Conservation (phyloP, 2,113 vertebrate genomes). For the Cygnus atratus region DNA sequence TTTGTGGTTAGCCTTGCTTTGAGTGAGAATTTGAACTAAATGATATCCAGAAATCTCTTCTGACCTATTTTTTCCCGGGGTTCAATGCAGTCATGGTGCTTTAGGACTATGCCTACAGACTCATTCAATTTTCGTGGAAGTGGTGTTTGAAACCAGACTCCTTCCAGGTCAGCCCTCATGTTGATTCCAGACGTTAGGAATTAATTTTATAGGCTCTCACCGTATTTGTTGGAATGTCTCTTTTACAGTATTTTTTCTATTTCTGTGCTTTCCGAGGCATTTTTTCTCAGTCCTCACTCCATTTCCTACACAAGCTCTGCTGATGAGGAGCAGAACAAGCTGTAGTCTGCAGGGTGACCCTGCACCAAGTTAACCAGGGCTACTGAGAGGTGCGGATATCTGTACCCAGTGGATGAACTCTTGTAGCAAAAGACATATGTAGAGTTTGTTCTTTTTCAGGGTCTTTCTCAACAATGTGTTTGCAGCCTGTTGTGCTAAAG, state of each 20-base stretch:
- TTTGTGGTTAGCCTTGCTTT: background rate
- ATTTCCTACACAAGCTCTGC: background rate
- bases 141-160: background rate
- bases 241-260: background rate
- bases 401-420: background rate
- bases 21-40: background rate
- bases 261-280: background rate
- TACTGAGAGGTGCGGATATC: background rate
- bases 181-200: background rate
- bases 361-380: background rate
- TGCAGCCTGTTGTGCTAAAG: background rate
- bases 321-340: background rate
- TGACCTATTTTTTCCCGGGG: background rate
- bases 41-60: background rate
- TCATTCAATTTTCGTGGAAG: background rate
- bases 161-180: rapidly evolving
- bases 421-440: background rate
- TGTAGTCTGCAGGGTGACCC: background rate
- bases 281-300: background rate
- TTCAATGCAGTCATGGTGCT: background rate
- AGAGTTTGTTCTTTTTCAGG: background rate
- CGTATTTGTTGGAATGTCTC: background rate
- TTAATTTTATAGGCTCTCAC: background rate
- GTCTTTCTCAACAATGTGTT: background rate
- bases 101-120: background rate